These are phyloP conservation scores for Setipinna tenuifilis DNA, from an alignment of 2,797 vertebrate species.

Conservation along the genomic window DNA sequence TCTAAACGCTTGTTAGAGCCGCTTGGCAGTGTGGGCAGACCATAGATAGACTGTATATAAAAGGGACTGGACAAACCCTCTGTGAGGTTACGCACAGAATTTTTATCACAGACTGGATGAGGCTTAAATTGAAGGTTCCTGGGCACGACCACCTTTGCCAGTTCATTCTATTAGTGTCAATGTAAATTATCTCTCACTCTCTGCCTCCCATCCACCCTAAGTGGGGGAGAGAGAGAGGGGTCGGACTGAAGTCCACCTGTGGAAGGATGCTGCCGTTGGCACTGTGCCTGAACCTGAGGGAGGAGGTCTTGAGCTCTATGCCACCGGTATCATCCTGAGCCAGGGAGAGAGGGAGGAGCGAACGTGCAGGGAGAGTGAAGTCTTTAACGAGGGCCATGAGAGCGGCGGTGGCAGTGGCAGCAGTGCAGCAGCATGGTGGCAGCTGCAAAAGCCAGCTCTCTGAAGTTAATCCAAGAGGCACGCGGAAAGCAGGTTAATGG, in stretches of 20 bases:
- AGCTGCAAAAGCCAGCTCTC: constrained; percentile 32
- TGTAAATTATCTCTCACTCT: too few species aligned
- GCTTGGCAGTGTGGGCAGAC: neutral
- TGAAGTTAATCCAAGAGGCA: constrained; percentile 41
- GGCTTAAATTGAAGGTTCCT: too few species aligned
- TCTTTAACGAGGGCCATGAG: neutral
- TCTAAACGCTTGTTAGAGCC: constrained; percentile 1
- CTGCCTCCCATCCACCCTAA: neutral
- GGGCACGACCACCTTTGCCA: too few species aligned
- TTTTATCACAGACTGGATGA: too few species aligned
- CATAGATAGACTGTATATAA: too few species aligned
- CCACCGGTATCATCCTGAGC: neutral
- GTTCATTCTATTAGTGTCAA: too few species aligned
- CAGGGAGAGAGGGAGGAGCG: neutral
- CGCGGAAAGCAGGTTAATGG: constrained; percentile 52
- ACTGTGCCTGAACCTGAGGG: neutral
- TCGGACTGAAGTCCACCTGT: neutral
- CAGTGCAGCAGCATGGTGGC: constrained; percentile 3
- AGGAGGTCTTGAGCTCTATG: neutral
- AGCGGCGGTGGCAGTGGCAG: neutral
- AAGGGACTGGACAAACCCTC: too few species aligned
- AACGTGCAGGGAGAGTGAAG: neutral
- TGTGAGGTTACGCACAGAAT: too few species aligned
- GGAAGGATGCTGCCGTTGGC: neutral
- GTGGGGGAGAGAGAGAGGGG: neutral